Base-by-base conservation (phyloP, 2,797 vertebrate species). In the Neopelma chrysocephalum region DNA sequence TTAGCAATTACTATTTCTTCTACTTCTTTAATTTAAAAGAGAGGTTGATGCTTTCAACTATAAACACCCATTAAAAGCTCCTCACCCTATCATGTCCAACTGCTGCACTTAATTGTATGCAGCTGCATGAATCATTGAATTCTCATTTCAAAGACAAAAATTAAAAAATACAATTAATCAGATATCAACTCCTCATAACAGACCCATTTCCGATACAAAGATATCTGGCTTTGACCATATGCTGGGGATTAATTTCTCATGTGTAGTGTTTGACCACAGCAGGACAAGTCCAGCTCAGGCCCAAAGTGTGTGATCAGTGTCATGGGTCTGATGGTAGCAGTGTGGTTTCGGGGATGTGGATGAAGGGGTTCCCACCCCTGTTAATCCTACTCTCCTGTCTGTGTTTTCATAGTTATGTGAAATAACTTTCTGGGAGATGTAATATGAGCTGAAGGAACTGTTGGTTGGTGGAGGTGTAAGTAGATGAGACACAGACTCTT, bases 1-100 rank as follows among this genome's bases (percentile, higher is more conserved):
- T 96, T 93, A 96, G 95, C 20, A 91, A 94, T 96, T 97, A 86
- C 87, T 96, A 89, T 96, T 96, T 97, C 94, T 98, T 97, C 87
- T 91, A 90, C 82, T 94, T 93, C 94, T 98, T 97, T 97, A 91
- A 92, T 97, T 97, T 98, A 96, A 97, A 97, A 92, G 76, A 90
- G 83, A 88, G 57, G 95, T 90, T 68, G 71, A 94, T 97, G 90
- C 85, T 97, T 97, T 97, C 95, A 97, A 97, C 91, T 97, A 97
- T 98, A 97, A 98, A 98, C 97, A 97, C 94, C 93, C 93, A 97
- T 96, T 98, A 97, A 97, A 97, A 97, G 92, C 97, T 98, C 96
- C 93, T 97, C 96, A 95, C 96, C 94, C 95, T 97, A 92, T 96
- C 96, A 97, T 82, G 94, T 80, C 21, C 50, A 97, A 87, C 96